These are phyloP conservation scores for Drosophila nebulosa DNA, from an alignment of 1,140 invertebrate genomes.

Conservation along the genomic window DNA sequence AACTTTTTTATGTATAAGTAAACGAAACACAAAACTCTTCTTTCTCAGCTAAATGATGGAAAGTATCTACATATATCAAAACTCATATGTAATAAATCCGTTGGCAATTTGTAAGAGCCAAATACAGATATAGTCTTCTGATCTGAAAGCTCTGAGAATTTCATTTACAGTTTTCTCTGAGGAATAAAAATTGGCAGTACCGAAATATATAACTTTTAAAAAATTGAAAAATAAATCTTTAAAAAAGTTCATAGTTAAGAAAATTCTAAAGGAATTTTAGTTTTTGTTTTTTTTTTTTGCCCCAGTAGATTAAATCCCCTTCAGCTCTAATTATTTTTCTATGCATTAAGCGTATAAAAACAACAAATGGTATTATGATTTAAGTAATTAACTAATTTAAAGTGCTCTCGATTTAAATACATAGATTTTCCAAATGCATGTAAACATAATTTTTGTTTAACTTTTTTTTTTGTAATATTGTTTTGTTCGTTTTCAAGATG, in stretches of 20 bases:
- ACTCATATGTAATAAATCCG: too few species aligned
- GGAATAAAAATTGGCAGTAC: too few species aligned
- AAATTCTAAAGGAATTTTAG: neutral
- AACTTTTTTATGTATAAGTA: neutral
- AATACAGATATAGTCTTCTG: too few species aligned
- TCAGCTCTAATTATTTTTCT: neutral
- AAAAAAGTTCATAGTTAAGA: neutral
- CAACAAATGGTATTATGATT: neutral
- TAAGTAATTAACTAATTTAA: neutral
- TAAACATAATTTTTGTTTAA: neutral
- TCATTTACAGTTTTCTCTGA: too few species aligned
- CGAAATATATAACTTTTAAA: too few species aligned
- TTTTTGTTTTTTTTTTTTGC: neutral
- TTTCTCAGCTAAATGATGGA: too few species aligned
- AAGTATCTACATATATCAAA: too few species aligned
- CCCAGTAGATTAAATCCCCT: too few species aligned
- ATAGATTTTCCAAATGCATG: constrained; percentile 27
- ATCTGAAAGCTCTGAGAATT: too few species aligned
- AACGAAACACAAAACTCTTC: neutral
- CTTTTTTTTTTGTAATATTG: constrained; percentile 40
- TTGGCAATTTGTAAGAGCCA: too few species aligned
- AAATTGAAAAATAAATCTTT: neutral
- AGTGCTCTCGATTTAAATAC: neutral
- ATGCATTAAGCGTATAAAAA: neutral
- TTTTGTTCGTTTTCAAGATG: constrained; percentile 59